Conservation (phyloP, 2,797 vertebrate species). For the Pterois miles region DNA sequence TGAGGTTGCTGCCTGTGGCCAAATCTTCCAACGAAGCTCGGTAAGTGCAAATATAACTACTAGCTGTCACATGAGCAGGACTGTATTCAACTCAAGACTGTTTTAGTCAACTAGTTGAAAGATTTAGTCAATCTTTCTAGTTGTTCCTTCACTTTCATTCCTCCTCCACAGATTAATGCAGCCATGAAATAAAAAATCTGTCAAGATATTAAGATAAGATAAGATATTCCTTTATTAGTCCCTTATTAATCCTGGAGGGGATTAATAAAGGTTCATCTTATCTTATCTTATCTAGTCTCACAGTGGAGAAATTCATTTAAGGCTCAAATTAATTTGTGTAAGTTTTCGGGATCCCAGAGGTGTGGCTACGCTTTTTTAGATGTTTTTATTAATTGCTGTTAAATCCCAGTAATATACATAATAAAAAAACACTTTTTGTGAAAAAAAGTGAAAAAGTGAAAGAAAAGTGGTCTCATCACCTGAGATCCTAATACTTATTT, state of each 20-base stretch:
- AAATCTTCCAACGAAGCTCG: not conserved
- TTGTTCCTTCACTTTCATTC: not conserved
- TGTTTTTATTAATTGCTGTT: not conserved
- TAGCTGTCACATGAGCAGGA: not conserved
- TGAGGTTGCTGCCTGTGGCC: conserved; percentile 20
- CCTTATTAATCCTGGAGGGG: too few relatives aligned
- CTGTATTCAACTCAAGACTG: not conserved
- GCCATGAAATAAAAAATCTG: not conserved
- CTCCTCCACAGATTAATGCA: not conserved
- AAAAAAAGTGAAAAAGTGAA: too few relatives aligned
- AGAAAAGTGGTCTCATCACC: not conserved
- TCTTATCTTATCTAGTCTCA: too few relatives aligned
- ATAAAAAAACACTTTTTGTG: not conserved
- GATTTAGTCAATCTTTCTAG: not conserved
- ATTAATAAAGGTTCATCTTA: too few relatives aligned
- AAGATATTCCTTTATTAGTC: too few relatives aligned
- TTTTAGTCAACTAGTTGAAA: not conserved
- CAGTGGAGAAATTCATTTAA: not conserved
- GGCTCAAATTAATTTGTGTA: not conserved
- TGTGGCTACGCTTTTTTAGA: not conserved
- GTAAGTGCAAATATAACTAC: not conserved
- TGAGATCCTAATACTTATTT: not conserved
- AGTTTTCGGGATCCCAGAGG: not conserved
- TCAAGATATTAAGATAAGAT: too few relatives aligned
- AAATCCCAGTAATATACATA: not conserved